A percentile compares a stretch with the other conserved stretches of the same genome.
Conservation (phyloP, 1,140 invertebrate genomes). For the Zelostemma sp. region DNA sequence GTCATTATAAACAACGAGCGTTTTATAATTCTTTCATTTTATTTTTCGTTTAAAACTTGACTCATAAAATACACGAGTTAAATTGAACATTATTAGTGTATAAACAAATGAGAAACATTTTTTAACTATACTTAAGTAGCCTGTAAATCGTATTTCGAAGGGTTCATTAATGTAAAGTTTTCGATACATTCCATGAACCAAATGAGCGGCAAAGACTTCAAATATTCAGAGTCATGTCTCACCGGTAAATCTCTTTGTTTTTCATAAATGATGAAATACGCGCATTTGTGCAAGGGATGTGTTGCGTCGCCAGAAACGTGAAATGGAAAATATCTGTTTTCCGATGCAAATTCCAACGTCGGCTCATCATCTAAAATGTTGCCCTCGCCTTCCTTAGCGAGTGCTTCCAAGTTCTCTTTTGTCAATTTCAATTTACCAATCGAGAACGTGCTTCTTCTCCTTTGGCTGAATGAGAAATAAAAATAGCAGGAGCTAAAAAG, state of each 20-base stretch:
- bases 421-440: slow-evolving; percentile 71
- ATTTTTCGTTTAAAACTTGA: no score
- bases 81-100: no score
- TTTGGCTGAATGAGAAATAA: slow-evolving; percentile 72
- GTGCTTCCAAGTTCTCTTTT: slow-evolving; percentile 73
- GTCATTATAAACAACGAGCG: no score
- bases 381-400: slow-evolving; percentile 77
- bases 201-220: slow-evolving; percentile 75
- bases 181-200: slow-evolving; percentile 82
- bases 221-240: slow-evolving; percentile 76
- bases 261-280: slow-evolving; percentile 79
- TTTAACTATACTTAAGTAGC: no score
- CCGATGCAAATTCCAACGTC: slow-evolving; percentile 74
- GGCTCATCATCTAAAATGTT: slow-evolving; percentile 76
- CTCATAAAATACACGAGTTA: no score
- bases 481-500: slow-evolving; percentile 82
- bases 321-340: slow-evolving; percentile 75
- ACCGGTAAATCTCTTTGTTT: slow-evolving; percentile 70
- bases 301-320: slow-evolving; percentile 71
- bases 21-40: no score
- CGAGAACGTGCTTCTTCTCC: slow-evolving; percentile 66
- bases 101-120: no score
- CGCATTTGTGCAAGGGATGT: slow-evolving; percentile 72
- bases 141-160: slow-evolving; percentile 60
- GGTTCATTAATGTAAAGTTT: slow-evolving; percentile 74